Conservation (phyloP, 2,113 vertebrate genomes). For the Chrysemys picta region DNA sequence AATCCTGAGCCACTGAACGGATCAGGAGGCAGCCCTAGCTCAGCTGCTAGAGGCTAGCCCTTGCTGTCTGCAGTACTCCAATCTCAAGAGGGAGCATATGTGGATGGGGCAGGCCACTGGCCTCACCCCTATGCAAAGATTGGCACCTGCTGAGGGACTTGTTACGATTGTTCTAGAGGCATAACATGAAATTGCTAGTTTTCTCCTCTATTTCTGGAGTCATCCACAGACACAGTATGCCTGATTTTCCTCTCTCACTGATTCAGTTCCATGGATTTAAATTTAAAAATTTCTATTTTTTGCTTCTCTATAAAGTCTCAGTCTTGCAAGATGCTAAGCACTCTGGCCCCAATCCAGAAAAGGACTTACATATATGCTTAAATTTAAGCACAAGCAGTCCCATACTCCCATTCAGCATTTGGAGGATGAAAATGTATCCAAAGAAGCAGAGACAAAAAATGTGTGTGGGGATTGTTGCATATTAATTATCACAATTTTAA, state of each 20-base stretch:
- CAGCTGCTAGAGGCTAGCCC: background rate
- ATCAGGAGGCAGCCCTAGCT: background rate
- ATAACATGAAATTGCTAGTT: background rate
- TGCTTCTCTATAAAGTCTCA: background rate
- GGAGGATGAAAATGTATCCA: background rate
- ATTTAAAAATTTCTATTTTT: background rate
- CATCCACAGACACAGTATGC: background rate
- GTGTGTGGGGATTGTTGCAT: background rate
- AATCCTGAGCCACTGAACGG: background rate
- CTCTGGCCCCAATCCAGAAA: background rate
- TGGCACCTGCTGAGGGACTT: background rate
- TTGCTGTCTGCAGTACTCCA: background rate
- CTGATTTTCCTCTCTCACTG: background rate
- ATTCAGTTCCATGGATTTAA: background rate
- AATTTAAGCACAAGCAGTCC: slow-evolving; percentile 14
- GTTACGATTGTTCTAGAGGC: background rate
- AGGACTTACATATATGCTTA: background rate
- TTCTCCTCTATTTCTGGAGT: background rate
- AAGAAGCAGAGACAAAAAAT: slow-evolving; percentile 16
- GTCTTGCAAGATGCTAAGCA: background rate
- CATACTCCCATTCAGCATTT: slow-evolving; percentile 18
- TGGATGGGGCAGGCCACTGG: background rate
- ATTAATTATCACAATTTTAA: background rate
- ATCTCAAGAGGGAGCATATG: background rate
- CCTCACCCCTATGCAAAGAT: background rate